Evolutionary conservation across 2,797 vertebrate genomes (phyloP), one percentile per base, ranked within the genome.

Genomic region (Rallus crepitans): DNA sequence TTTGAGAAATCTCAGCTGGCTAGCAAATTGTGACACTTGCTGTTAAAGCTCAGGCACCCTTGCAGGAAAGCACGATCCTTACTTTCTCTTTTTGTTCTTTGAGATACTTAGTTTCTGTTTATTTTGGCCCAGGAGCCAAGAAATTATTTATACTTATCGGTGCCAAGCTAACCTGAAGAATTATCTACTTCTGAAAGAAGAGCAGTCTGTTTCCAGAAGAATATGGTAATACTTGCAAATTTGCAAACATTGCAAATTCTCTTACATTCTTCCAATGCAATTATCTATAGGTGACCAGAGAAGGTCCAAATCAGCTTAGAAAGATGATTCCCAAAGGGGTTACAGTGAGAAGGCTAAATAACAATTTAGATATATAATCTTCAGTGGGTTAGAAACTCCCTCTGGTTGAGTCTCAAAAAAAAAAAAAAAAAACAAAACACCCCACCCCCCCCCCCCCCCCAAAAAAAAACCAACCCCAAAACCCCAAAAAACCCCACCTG

Each of bases 1-100:
- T 94, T 73, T 77, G 88, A 96, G 70, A 94, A 93, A 93, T 53
- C 81, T 87, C 95, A 96, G 66, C 86, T 92, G 82, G 81, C 50
- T 79, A 79, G 70, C 77, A 94, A 95, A 79, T 82, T 66, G 42
- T 76, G 81, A 94, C 77, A 63, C 50, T 78, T 77, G 65, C 82
- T 95, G 50, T 81, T 73, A 90, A 89, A 91, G 50, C 50, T 93
- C 61, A 81, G 89, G 56, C 39, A 69, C 66, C 35, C 66, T 56
- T 59, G 9, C 37, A 95, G 73, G 33, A 86, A 95, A 93, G 63
- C 47, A 76, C 45, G 86, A 94, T 69, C 72, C 50, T 69, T 81
- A 25, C 42, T 90, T 95, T 84, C 66, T 76, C 52, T 35, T 93
- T 93, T 71, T 86, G 53, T 30, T 40, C 64, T 70, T 64, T 72